These are phyloP conservation scores for Volucella inflata DNA, from an alignment of 2,888 invertebrate species.

Conservation along the genomic window DNA sequence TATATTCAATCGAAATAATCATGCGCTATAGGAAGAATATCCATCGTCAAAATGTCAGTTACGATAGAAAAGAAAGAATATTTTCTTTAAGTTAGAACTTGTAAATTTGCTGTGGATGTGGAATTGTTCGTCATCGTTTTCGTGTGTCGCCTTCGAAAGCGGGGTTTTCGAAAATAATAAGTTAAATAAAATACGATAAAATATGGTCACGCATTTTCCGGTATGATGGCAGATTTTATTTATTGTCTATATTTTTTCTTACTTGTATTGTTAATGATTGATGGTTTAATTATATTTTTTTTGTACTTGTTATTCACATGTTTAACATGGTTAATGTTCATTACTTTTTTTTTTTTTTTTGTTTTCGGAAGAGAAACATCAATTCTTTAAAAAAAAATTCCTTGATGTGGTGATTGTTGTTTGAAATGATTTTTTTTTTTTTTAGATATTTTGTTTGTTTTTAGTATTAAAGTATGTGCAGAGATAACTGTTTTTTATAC, in stretches of 20 bases:
- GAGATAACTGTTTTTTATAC: too few species aligned
- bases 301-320: slow-evolving; percentile 57
- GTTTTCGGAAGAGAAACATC: slow-evolving; percentile 34
- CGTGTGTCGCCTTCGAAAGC: slow-evolving; percentile 10
- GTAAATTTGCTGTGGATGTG: slow-evolving; percentile 66
- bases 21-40: slow-evolving; percentile 51
- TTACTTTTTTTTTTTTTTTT: slow-evolving; percentile 59
- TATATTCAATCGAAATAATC: slow-evolving; percentile 50
- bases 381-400: slow-evolving; percentile 12
- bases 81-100: slow-evolving; percentile 35
- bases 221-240: slow-evolving; percentile 76
- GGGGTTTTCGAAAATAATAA: slow-evolving; percentile 23
- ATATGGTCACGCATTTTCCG: slow-evolving; percentile 73
- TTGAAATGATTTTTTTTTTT: slow-evolving; percentile 48
- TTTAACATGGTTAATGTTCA: slow-evolving; percentile 57
- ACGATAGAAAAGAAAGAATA: slow-evolving; percentile 27
- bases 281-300: slow-evolving; percentile 46
- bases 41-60: slow-evolving; percentile 31
- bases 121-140: slow-evolving; percentile 47
- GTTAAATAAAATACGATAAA: slow-evolving; percentile 26
- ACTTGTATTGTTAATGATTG: slow-evolving; percentile 61
- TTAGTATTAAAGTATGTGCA: too few species aligned
- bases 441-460: background rate
- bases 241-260: slow-evolving; percentile 70
- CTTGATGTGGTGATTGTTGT: slow-evolving; percentile 70